Evolutionary conservation across 2,888 invertebrate species (phyloP), one percentile per base, ranked within the genome.

Genomic region (Acanthosepion esculentum): DNA sequence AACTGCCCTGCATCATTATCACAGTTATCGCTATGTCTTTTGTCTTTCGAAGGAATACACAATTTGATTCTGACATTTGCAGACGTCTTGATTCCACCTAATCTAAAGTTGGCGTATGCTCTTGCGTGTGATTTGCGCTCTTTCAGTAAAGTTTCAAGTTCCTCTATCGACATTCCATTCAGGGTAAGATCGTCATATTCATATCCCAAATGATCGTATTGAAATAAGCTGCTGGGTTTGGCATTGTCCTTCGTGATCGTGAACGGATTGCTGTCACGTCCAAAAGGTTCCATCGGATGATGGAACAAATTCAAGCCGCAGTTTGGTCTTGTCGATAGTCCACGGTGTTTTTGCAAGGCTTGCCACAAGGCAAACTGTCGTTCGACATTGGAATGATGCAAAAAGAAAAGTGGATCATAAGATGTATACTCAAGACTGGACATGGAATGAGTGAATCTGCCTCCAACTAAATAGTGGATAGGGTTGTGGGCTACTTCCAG

Each of bases 311-410:
- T 91, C 53, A 94, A 48, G 29, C 94, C 95, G 92, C 95, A 95
- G 94, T 95, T 93, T 33, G 95, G 78, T 92, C 94, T 94, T 18
- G 91, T 15, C 15, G 94, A 78, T 93, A 94, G 94, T 41, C 94
- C 95, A 59, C 95, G 94, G 23, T 92, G 91, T 53, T 95, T 94
- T 94, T 95, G 95, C 91, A 95, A 95, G 20, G 94, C 94, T 94
- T 95, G 95, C 95, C 95, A 95, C 78, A 95, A 94, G 53, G 94
- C 93, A 94, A 95, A 95, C 78, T 95, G 91, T 23, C 95, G 94
- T 95, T 95, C 95, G 15, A 95, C 95, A 92, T 95, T 95, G 93
- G 95, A 95, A 95, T 95, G 95, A 78, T 95, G 95, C 29, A 95
- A 95, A 94, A 95, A 95, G 94, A 95, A 95, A 91, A 95, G 64